Conservation (phyloP, 2,888 invertebrate genomes). For the Drosophila engyochracea region DNA sequence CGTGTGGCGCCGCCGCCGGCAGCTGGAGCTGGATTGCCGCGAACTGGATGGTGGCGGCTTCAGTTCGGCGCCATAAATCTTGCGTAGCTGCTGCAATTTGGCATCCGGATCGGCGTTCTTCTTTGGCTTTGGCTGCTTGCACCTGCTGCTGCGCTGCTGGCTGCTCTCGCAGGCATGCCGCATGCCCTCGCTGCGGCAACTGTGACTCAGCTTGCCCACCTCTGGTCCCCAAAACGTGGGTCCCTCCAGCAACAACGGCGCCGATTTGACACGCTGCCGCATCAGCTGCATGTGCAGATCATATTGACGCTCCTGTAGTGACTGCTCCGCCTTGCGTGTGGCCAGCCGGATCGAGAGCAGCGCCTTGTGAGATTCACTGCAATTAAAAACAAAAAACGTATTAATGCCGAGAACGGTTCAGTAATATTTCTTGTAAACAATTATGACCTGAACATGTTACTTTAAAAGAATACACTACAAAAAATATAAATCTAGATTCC, state of each 20-base stretch:
- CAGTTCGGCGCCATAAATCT: slow-evolving; percentile 67
- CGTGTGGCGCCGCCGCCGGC: slow-evolving; percentile 23
- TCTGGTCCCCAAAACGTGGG: slow-evolving; percentile 83
- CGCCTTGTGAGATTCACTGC: slow-evolving; percentile 84
- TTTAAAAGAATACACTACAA: too few species aligned
- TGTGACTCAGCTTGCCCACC: slow-evolving; percentile 83
- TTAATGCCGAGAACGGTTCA: too few species aligned
- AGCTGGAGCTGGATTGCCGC: slow-evolving; percentile 56
- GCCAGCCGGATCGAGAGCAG: slow-evolving; percentile 83
- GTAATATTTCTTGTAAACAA: too few species aligned
- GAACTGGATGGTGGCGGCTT: slow-evolving; percentile 49
- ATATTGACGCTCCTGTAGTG: slow-evolving; percentile 83
- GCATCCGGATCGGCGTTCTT: slow-evolving; percentile 51
- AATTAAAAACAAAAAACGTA: not conserved
- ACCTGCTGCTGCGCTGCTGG: slow-evolving; percentile 50
- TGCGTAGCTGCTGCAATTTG: slow-evolving; percentile 69
- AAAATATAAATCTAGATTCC: too few species aligned
- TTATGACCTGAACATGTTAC: too few species aligned
- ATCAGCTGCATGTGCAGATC: slow-evolving; percentile 85
- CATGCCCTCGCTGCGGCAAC: slow-evolving; percentile 77
- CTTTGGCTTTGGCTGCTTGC: slow-evolving; percentile 52
- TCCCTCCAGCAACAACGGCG: slow-evolving; percentile 84
- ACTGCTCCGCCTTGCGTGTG: slow-evolving; percentile 84
- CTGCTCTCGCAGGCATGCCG: slow-evolving; percentile 75
- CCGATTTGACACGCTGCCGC: slow-evolving; percentile 84